Base-by-base conservation (phyloP, 2,113 vertebrate genomes). In the Malurus elegans region DNA sequence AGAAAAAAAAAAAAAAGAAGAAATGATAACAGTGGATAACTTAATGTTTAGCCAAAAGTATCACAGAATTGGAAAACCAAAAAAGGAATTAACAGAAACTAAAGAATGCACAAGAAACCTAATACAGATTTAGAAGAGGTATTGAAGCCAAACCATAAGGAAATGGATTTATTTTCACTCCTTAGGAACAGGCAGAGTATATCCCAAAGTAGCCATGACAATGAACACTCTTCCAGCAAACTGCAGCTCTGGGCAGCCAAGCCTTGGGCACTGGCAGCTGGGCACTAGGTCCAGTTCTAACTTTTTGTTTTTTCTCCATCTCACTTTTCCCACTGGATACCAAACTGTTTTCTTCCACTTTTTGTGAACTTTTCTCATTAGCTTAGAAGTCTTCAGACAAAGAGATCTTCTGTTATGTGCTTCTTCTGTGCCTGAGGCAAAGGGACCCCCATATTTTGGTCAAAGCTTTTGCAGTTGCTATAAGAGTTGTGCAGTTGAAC, bases 351-450 rank as follows among this genome's bases (percentile, higher is more conserved):
- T 86, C 91, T 86, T 93, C 60, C 72, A 76, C 64, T 86, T 90
- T 54, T 76, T 70, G n/a, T 95, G 88, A 86, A 70, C 86, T 83
- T 93, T 93, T 92, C 67, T 86, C 48, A 60, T 87, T 81, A 89
- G 12, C 9, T 69, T 47, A 14, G 31, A 71, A 62, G 18, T 47
- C 17, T 72, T 62, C 40, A 83, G 42, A 90, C 47, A 83, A 76
- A 60, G 72, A 80, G 10, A 18, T 90, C 14, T 53, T 91, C 66
- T 93, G n/a, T 82, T 96, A 23, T 0, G 0, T 42, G 36, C 8
- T 67, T 60, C n/a, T 50, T 34, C 40, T 51, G 10, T 70, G 42
- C 32, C 56, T 36, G 20, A n/a, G 53, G 66, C 28, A 75, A 79
- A 81, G 54, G 5, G n/a, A 79, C 24, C 23, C 23, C 29, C 32